A percentile compares a stretch with the other conserved stretches of the same genome.
These are phyloP conservation scores for Standfussiana lucernea DNA, from an alignment of 2,888 invertebrate species.

Conservation along the genomic window DNA sequence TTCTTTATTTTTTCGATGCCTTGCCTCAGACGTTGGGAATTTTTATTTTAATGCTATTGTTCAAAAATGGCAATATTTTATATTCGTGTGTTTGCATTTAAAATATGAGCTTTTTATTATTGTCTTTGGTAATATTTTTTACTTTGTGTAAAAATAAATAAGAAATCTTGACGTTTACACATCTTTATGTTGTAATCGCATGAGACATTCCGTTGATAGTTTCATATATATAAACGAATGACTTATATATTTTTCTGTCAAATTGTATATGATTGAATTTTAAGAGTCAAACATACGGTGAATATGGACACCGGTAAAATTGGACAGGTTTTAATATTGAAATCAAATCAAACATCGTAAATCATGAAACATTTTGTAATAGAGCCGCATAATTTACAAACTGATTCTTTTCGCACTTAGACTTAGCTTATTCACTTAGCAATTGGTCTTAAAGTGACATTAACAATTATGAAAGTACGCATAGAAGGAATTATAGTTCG, in stretches of 20 bases:
- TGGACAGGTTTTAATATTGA: not conserved
- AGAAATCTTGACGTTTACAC: conserved; percentile 23
- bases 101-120: conserved; percentile 42
- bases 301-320: too few relatives aligned
- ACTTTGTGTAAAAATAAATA: conserved; percentile 35
- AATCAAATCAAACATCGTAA: not conserved
- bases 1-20: conserved; percentile 60
- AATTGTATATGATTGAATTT: not conserved
- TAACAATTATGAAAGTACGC: too few relatives aligned
- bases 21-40: conserved; percentile 44
- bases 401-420: too few relatives aligned
- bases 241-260: not conserved
- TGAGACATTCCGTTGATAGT: conserved; percentile 6
- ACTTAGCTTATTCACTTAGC: too few relatives aligned
- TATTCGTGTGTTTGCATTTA: conserved; percentile 40
- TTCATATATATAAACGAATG: not conserved
- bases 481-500: too few relatives aligned
- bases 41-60: conserved; percentile 62
- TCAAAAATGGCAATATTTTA: conserved; percentile 60
- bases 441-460: too few relatives aligned
- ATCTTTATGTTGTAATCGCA: conserved; percentile 13
- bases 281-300: not conserved
- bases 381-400: too few relatives aligned
- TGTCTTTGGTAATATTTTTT: conserved; percentile 35
- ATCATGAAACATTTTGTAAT: too few relatives aligned